Base-by-base conservation (phyloP, 1,140 invertebrate genomes). In the Wasmannia auropunctata region DNA sequence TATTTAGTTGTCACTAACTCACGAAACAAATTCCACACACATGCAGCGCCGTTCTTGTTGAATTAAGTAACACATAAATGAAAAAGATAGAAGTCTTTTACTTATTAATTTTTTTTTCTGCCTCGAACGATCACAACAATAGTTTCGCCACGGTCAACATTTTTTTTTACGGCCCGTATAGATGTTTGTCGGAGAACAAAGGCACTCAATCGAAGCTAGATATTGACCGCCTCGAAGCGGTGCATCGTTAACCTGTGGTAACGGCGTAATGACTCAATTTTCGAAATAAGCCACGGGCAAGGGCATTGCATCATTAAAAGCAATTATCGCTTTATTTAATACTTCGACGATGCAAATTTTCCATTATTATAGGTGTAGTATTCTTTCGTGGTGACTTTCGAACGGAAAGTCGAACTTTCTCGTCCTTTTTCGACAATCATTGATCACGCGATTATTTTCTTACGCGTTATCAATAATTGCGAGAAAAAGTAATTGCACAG, bases 361-460 rank as follows among this genome's bases (percentile, higher is more conserved):
- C 22, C 25, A 25, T 14, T 5, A 25, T n/a, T n/a, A n/a, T n/a
- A n/a, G n/a, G n/a, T 34, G 58, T 31, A 51, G 6, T 37, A 2
- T 10, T 8, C 83, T 22, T 63, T 19, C 16, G 40, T 76, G 58
- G 51, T 22, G 79, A 25, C n/a, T n/a, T n/a, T n/a, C 34, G 70
- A 77, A 46, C 11, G 11, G 5, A 58, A 25, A 70, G 1, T 31
- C 37, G 0, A 22, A 56, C 37, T 51, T 14, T 10, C 5, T 46
- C 16, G 22, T 28, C 8, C 28, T 31, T 28, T 25, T 58, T 28
- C 19, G 19, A 14, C 51, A 46, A 72, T 83, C 34, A 67, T 60
- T 43, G 74, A 86, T 87, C 58, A 43, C 58, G 72, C 49, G 67
- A 85, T 85, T 87, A 86, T 85, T 88, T 90, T 91, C 60, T 88